phyloP scores from a whole-genome alignment of 2,113 vertebrate genomes.

The Datnioides undecimradiatus region DNA sequence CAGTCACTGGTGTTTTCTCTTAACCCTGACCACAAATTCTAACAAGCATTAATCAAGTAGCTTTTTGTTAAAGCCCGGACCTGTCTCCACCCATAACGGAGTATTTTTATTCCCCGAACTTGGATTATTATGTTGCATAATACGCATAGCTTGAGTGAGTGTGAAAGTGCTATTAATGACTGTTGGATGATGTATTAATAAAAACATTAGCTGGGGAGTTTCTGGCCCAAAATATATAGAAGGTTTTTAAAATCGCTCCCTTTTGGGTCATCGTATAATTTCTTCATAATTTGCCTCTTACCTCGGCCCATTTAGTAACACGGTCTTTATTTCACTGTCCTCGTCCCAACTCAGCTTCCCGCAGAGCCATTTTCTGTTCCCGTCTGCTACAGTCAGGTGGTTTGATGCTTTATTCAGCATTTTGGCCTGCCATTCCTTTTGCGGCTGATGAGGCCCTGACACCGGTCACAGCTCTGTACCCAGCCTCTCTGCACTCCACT shows the following conservation, averaged over 20 bases:
- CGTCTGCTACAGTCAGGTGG: conserved; percentile 54
- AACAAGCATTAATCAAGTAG: background rate
- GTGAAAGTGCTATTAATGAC: background rate
- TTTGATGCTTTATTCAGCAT: conserved; percentile 68
- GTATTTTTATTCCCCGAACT: background rate
- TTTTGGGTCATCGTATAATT: background rate
- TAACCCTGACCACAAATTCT: background rate
- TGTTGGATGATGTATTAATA: background rate
- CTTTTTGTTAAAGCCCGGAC: background rate
- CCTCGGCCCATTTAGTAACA: conserved; percentile 1
- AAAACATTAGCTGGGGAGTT: background rate
- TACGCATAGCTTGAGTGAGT: background rate
- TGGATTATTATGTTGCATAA: background rate
- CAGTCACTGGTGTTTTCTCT: background rate
- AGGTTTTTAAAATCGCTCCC: background rate
- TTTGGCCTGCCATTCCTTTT: conserved; percentile 47
- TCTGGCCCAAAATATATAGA: background rate
- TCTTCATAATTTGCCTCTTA: background rate
- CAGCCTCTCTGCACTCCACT: conserved; percentile 50
- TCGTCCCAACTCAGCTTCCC: background rate
- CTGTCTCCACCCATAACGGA: background rate
- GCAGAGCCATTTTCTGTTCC: conserved; percentile 29
- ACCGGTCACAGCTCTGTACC: conserved; percentile 64
- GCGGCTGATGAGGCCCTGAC: conserved; percentile 68
- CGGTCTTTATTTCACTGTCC: conserved; percentile 24